A percentile compares a stretch with the other conserved stretches of the same genome.
These are phyloP conservation scores for Arrhamphus sclerolepis DNA, from an alignment of 2,797 vertebrate genomes.

Conservation along the genomic window DNA sequence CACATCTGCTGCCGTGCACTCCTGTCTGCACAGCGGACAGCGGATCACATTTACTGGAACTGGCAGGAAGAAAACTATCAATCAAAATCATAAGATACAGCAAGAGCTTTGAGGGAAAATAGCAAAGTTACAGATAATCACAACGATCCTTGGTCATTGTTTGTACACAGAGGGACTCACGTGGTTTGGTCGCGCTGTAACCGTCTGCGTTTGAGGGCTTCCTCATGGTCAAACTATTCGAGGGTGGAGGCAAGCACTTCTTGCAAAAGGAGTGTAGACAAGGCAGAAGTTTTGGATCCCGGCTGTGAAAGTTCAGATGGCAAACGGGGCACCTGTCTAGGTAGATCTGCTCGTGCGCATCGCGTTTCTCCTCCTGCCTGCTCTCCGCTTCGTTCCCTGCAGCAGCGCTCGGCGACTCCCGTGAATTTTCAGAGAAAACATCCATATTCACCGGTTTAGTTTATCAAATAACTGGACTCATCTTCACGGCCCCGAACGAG, in stretches of 20 bases:
- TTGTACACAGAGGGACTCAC: conserved; percentile 71
- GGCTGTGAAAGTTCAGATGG: conserved; percentile 84
- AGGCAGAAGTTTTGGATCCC: conserved; percentile 88
- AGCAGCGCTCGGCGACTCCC: conserved; percentile 26
- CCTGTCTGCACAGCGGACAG: conserved; percentile 91
- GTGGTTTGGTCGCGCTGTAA: conserved; percentile 47
- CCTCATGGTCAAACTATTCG: conserved; percentile 81
- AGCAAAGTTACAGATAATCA: not conserved
- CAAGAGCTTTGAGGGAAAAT: no score
- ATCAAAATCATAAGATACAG: not conserved
- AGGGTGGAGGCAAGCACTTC: conserved; percentile 85
- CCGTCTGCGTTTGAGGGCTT: conserved; percentile 38
- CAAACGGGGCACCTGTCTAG: conserved; percentile 90
- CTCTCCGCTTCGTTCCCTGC: conserved; percentile 86
- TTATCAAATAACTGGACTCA: no score
- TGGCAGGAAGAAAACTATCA: conserved; percentile 5
- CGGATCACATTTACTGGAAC: conserved; percentile 88
- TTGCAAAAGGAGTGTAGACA: conserved; percentile 90
- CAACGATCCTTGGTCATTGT: conserved; percentile 2
- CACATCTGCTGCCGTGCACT: conserved; percentile 89
- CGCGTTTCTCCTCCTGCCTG: conserved; percentile 67
- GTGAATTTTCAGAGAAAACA: not conserved
- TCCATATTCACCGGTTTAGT: no score
- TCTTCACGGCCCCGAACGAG: no score
- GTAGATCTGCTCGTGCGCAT: conserved; percentile 72